Evolutionary conservation across 2,797 vertebrate species (phyloP).

Genomic region (Aselliscus stoliczkanus): DNA sequence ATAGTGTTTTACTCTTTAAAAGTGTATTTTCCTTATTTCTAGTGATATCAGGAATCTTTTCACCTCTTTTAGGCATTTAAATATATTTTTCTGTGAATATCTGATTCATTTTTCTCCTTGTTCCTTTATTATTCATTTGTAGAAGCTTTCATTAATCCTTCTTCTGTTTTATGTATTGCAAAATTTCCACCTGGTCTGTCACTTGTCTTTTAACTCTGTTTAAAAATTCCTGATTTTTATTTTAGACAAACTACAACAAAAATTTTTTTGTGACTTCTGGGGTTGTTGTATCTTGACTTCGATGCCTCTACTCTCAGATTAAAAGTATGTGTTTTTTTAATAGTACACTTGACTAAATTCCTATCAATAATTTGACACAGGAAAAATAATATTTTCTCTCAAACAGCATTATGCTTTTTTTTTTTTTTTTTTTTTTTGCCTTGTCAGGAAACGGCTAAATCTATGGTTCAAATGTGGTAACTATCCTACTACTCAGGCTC

Average conservation of each 20-base stretch:
- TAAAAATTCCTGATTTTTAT: constrained; percentile 14
- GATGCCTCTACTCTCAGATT: neutral
- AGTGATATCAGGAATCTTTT: neutral
- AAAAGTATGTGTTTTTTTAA: neutral
- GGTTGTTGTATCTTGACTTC: neutral
- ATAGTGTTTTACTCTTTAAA: neutral
- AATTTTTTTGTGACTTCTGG: neutral
- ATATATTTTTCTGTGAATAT: neutral
- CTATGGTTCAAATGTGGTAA: neutral
- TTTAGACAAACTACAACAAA: neutral
- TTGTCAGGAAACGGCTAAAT: neutral
- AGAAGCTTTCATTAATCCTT: neutral
- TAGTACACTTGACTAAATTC: neutral
- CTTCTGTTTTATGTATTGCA: neutral
- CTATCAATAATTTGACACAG: neutral
- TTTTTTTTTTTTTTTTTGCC: neutral
- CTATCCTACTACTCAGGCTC: neutral
- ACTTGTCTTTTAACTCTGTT: neutral
- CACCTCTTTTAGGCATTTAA: neutral
- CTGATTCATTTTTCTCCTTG: neutral
- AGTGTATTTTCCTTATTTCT: neutral
- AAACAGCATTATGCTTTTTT: neutral
- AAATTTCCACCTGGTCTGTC: neutral
- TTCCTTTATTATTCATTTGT: neutral
- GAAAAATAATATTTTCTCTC: neutral